Evolutionary conservation across 2,888 invertebrate species (phyloP).

Genomic region (Lobophora halterata): DNA sequence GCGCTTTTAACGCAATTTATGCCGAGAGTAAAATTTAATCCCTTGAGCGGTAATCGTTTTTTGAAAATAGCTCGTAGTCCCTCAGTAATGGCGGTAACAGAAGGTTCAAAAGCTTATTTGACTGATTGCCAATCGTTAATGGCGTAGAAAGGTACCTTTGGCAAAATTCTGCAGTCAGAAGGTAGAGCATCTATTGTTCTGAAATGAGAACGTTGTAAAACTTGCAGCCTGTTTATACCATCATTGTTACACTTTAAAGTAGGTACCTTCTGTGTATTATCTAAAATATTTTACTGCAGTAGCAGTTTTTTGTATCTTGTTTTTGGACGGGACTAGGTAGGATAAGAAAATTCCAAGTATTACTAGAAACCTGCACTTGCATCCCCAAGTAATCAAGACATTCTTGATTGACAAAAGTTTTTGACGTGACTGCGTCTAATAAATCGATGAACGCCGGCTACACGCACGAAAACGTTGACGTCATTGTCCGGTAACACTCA

Average conservation of each 20-base stretch:
- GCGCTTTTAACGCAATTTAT: conserved; percentile 43
- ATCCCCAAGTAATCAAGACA: no score
- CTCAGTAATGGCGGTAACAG: conserved; percentile 8
- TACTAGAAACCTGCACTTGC: no score
- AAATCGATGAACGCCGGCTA: no score
- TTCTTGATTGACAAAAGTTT: not conserved
- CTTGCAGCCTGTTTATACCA: conserved; percentile 5
- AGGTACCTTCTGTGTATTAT: conserved; percentile 1
- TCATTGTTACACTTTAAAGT: conserved; percentile 6
- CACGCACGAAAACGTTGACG: no score
- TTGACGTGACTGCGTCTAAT: no score
- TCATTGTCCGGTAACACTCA: no score
- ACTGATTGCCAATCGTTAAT: not conserved
- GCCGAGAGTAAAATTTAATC: conserved; percentile 19
- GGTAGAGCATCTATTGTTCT: conserved; percentile 8
- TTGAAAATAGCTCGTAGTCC: conserved; percentile 3
- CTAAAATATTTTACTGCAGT: conserved; percentile 12
- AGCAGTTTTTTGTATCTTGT: conserved; percentile 8
- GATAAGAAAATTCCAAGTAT: no score
- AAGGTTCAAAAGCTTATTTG: conserved; percentile 6
- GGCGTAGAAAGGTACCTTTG: conserved; percentile 5
- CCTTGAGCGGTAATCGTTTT: conserved; percentile 12
- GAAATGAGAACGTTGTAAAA: conserved; percentile 9
- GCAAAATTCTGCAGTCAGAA: conserved; percentile 4
- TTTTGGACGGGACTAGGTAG: no score